Conservation (phyloP, 2,888 invertebrate genomes). For the Proisotoma minuta region DNA sequence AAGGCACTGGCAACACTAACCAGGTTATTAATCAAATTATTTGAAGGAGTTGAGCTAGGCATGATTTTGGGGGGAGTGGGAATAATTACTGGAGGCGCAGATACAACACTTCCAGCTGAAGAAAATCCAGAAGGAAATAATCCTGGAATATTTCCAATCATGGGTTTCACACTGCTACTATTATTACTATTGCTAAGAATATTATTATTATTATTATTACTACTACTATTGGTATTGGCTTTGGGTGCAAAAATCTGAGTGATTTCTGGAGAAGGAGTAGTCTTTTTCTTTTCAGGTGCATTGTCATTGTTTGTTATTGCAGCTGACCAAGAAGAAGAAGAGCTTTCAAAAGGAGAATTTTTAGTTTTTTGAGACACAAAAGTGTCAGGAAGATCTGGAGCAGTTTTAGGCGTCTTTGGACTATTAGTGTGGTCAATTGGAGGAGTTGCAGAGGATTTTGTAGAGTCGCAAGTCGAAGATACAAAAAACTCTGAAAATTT, state of each 20-base stretch:
- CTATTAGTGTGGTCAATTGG: neutral
- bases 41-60: conserved; percentile 20
- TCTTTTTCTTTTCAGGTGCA: neutral
- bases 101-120: conserved; percentile 16
- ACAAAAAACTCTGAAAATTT: conserved; percentile 9
- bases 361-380: neutral
- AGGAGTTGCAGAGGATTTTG: conserved; percentile 7
- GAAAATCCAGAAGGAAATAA: conserved; percentile 27
- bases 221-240: no score
- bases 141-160: conserved; percentile 39
- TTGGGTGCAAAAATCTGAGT: neutral
- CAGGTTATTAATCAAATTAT: conserved; percentile 31
- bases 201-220: no score
- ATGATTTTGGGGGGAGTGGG: conserved; percentile 19
- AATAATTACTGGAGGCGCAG: conserved; percentile 26
- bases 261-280: conserved; percentile 2
- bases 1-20: conserved; percentile 42
- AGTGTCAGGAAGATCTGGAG: neutral
- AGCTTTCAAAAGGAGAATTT: neutral
- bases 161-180: conserved; percentile 17
- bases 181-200: no score
- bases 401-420: neutral
- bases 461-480: neutral
- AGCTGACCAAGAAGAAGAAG: neutral
- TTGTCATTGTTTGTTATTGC: neutral